These are phyloP conservation scores for Ceryle rudis DNA, from an alignment of 2,797 vertebrate genomes.

Conservation along the genomic window DNA sequence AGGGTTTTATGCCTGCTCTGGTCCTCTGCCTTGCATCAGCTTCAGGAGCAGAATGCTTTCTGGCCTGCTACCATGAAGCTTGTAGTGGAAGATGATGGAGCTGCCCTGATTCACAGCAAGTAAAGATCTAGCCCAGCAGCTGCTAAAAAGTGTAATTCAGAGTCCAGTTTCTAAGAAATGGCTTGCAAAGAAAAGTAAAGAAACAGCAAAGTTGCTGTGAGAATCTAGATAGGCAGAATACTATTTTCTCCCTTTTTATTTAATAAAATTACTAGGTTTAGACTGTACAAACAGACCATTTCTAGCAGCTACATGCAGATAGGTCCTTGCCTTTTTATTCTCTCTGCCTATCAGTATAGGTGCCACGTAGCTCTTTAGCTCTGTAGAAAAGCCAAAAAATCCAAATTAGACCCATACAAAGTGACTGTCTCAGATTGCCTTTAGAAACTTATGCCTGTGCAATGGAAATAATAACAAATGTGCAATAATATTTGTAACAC, in stretches of 20 bases:
- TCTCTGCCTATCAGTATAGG: background rate
- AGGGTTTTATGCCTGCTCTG: background rate
- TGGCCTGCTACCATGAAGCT: background rate
- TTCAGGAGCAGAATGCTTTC: background rate
- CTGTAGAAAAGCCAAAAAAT: background rate
- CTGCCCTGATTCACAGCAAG: background rate
- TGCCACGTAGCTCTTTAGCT: background rate
- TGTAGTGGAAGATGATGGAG: background rate
- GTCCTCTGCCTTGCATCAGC: background rate
- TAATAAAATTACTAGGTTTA: background rate
- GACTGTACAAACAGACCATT: background rate
- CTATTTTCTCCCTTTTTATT: background rate
- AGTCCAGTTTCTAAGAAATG: background rate
- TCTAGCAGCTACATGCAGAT: background rate
- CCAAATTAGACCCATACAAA: background rate
- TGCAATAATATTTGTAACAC: conserved; percentile 13
- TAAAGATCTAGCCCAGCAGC: background rate
- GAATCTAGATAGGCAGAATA: background rate
- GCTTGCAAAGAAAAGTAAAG: background rate
- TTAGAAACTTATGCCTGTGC: background rate
- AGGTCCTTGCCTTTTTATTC: background rate
- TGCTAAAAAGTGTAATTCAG: background rate
- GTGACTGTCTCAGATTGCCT: background rate
- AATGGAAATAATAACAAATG: background rate
- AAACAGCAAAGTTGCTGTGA: background rate